Conservation (phyloP, 2,113 vertebrate genomes). For the Callionymus lyra region DNA sequence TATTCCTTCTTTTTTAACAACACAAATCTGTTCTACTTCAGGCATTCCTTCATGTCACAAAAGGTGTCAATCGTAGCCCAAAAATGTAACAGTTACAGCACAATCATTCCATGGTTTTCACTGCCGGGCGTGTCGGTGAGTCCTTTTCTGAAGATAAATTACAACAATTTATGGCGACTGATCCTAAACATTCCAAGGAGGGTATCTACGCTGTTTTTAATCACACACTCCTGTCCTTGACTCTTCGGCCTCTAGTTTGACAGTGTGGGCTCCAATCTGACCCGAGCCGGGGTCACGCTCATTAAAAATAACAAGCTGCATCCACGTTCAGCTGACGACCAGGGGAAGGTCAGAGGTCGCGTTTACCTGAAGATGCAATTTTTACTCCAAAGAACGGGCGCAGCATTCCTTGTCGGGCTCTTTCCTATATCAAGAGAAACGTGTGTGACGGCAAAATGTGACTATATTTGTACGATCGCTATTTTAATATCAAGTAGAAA, state of each 20-base stretch:
- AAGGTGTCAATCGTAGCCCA: constrained; percentile 21
- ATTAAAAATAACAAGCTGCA: constrained; percentile 25
- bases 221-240: constrained; percentile 2
- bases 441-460: too few species aligned
- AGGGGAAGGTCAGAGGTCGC: too few species aligned
- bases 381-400: too few species aligned
- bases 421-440: too few species aligned
- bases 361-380: too few species aligned
- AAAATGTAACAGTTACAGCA: constrained; percentile 57
- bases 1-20: background rate
- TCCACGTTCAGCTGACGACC: too few species aligned
- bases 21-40: constrained; percentile 19
- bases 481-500: too few species aligned
- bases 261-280: background rate
- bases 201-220: too few species aligned
- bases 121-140: constrained; percentile 58
- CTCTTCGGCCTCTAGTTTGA: constrained; percentile 29
- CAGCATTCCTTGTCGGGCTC: too few species aligned
- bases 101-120: constrained; percentile 65
- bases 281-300: constrained; percentile 12
- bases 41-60: constrained; percentile 40
- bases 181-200: too few species aligned
- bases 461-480: too few species aligned
- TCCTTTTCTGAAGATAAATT: constrained; percentile 4
- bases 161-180: too few species aligned